phyloP scores from a whole-genome alignment of 2,797 vertebrate species.

The Spinus olivaceus region DNA sequence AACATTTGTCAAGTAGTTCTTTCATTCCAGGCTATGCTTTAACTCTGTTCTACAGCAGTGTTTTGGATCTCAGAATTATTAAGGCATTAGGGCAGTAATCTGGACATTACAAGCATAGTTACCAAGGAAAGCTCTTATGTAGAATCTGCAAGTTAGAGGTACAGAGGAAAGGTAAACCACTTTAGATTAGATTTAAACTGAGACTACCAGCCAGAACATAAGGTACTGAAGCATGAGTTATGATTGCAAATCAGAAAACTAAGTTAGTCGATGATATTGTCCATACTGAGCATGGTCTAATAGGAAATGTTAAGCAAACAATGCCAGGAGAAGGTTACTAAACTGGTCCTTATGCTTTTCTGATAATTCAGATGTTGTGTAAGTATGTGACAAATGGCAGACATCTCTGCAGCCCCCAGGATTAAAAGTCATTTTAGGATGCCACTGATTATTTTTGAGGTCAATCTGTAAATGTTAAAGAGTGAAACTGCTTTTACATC shows the following conservation, averaged over 20 bases:
- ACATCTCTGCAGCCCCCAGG: background rate
- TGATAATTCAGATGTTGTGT: background rate
- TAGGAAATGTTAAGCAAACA: background rate
- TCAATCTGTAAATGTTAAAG: background rate
- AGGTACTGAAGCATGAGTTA: background rate
- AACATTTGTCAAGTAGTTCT: background rate
- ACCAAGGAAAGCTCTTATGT: background rate
- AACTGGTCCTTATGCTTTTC: background rate
- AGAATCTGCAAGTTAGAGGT: background rate
- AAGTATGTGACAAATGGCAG: background rate
- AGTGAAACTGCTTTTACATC: background rate
- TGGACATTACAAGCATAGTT: background rate
- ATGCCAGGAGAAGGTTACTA: background rate
- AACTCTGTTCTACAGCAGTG: background rate
- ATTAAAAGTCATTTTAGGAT: background rate
- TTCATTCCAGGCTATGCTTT: background rate
- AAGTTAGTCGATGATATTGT: background rate
- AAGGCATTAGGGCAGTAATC: background rate
- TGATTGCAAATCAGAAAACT: background rate
- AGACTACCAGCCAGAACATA: background rate
- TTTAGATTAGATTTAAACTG: background rate
- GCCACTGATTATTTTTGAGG: background rate
- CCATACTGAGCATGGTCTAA: background rate
- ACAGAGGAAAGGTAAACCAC: background rate
- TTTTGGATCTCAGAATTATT: background rate